phyloP scores from a whole-genome alignment of 2,113 vertebrate species.

The Indicator indicator region DNA sequence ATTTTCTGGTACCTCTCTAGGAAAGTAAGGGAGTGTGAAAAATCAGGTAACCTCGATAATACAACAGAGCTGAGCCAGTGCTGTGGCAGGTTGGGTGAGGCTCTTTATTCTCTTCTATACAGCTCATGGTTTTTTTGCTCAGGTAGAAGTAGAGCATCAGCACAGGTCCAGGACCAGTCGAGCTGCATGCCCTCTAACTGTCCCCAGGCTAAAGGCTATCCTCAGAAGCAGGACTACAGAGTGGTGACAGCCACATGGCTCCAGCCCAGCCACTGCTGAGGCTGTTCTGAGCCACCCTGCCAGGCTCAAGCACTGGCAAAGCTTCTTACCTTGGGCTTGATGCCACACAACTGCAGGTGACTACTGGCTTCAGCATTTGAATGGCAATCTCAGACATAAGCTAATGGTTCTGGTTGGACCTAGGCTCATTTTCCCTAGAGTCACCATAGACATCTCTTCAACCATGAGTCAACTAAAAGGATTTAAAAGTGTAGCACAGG shows the following conservation, averaged over 20 bases:
- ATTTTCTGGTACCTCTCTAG: background rate
- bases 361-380: background rate
- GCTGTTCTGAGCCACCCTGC: background rate
- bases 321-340: background rate
- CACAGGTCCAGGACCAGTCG: background rate
- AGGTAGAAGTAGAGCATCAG: background rate
- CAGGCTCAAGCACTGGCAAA: background rate
- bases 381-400: background rate
- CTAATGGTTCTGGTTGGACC: background rate
- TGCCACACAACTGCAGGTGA: background rate
- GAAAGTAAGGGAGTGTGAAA: background rate
- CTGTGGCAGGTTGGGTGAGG: background rate
- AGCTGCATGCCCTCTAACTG: background rate
- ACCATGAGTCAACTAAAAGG: background rate
- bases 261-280: background rate
- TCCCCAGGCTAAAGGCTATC: background rate
- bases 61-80: background rate
- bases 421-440: background rate
- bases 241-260: accelerated
- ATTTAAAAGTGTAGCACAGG: background rate
- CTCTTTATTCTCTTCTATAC: background rate
- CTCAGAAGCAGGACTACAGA: background rate
- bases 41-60: background rate
- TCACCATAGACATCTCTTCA: background rate
- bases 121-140: background rate